A percentile compares a stretch with the other conserved stretches of the same genome.
These are phyloP conservation scores for Phacellophora camtschatica DNA, from an alignment of 30 jellyfish, hydroid and myxozoan species.

Conservation along the genomic window DNA sequence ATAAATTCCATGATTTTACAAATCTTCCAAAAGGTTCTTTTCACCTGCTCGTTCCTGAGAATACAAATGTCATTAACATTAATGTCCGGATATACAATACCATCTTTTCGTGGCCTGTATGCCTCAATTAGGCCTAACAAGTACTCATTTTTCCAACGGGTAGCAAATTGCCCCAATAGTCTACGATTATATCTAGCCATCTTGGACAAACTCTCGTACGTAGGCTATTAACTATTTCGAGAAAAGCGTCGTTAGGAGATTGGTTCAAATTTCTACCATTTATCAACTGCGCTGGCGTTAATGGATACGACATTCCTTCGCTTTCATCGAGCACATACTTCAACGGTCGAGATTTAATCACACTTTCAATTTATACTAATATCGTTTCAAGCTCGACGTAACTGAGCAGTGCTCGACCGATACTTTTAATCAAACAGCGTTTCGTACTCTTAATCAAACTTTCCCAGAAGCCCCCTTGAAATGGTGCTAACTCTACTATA, in stretches of 20 bases:
- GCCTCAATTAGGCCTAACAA: slow-evolving; percentile 12
- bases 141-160: slow-evolving; percentile 39
- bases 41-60: not conserved
- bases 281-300: slow-evolving; percentile 46
- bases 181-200: slow-evolving; percentile 14
- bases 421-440: not conserved
- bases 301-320: slow-evolving; percentile 41
- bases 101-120: not conserved
- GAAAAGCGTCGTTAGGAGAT: slow-evolving; percentile 11
- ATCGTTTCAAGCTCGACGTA: not conserved
- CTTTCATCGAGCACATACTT: slow-evolving; percentile 30
- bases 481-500: not conserved
- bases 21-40: not conserved
- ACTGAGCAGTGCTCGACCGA: not conserved
- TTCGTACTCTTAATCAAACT: not conserved
- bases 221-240: slow-evolving; percentile 13
- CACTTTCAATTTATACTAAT: slow-evolving; percentile 12
- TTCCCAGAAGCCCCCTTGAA: not conserved
- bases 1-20: not conserved
- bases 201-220: slow-evolving; percentile 24
- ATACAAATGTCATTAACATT: not conserved
- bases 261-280: slow-evolving; percentile 12
- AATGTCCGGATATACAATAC: not conserved
- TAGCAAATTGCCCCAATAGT: not conserved
- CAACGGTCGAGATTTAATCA: slow-evolving; percentile 22